Evolutionary conservation across 2,888 invertebrate genomes (phyloP).

Genomic region (Drosophila melanosoma): DNA sequence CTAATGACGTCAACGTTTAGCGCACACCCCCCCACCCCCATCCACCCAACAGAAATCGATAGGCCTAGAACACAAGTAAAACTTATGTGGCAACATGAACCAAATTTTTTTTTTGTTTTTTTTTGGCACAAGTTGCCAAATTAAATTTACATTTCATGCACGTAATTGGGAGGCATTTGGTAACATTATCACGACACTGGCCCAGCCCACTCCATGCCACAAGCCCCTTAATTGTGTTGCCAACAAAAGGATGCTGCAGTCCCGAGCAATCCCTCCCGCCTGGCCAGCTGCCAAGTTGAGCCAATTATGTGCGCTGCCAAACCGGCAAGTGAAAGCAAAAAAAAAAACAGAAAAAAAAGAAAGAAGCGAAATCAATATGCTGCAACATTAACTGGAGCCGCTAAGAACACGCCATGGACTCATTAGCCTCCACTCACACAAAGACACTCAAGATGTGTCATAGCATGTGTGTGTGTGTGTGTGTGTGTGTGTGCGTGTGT

Average conservation of each 20-base stretch:
- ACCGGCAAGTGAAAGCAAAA: neutral
- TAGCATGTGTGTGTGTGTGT: slow-evolving; percentile 16
- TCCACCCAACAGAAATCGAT: slow-evolving; percentile 25
- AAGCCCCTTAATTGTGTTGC: slow-evolving; percentile 44
- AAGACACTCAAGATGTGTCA: slow-evolving; percentile 25
- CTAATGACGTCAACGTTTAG: slow-evolving; percentile 74
- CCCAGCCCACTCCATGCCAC: neutral
- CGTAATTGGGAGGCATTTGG: slow-evolving; percentile 48
- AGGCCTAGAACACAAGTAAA: slow-evolving; percentile 36
- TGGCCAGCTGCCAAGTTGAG: slow-evolving; percentile 59
- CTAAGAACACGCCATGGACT: slow-evolving; percentile 79
- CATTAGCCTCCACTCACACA: slow-evolving; percentile 58
- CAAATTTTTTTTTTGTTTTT: slow-evolving; percentile 10
- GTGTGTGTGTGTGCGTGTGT: slow-evolving; percentile 14
- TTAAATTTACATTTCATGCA: slow-evolving; percentile 79
- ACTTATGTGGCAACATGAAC: slow-evolving; percentile 34
- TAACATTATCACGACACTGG: slow-evolving; percentile 3
- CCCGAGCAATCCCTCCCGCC: neutral
- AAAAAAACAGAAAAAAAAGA: neutral
- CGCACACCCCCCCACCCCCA: neutral
- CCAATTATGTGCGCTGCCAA: slow-evolving; percentile 52
- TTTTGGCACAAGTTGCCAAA: slow-evolving; percentile 76
- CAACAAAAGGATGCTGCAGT: slow-evolving; percentile 49
- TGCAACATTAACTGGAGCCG: slow-evolving; percentile 72
- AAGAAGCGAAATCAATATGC: slow-evolving; percentile 74